These are phyloP conservation scores for Plutomurus gul DNA, from an alignment of 1,140 invertebrate species.

Conservation along the genomic window DNA sequence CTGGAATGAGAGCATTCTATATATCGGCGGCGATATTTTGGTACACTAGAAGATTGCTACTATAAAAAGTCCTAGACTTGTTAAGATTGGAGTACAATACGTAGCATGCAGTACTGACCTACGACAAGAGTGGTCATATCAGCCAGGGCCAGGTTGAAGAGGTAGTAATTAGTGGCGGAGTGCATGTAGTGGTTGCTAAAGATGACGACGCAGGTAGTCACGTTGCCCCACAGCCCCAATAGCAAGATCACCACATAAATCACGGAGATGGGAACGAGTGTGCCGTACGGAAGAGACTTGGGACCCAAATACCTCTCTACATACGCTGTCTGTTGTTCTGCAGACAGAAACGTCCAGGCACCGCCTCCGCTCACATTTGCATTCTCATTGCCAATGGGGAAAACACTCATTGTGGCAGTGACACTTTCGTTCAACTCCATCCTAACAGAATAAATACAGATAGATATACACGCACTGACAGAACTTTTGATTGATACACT, in stretches of 20 bases:
- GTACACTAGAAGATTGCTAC: too few species aligned
- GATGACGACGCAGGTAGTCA: conserved; percentile 46
- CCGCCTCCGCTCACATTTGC: too few species aligned
- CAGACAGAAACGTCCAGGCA: too few species aligned
- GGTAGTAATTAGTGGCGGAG: conserved; percentile 64
- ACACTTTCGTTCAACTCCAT: neutral
- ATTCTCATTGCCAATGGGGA: neutral
- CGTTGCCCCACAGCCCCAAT: conserved; percentile 61
- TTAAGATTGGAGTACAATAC: too few species aligned
- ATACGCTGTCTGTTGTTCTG: conserved; percentile 45
- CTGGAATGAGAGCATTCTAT: too few species aligned
- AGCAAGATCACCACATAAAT: conserved; percentile 61
- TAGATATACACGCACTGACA: too few species aligned
- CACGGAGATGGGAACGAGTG: conserved; percentile 59
- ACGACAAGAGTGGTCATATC: conserved; percentile 57
- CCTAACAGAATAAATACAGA: too few species aligned
- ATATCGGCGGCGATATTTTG: too few species aligned
- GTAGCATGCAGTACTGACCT: conserved; percentile 56
- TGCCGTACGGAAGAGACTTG: conserved; percentile 54
- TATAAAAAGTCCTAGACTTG: too few species aligned
- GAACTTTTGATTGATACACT: too few species aligned
- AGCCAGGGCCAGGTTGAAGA: conserved; percentile 62
- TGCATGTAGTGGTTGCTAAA: conserved; percentile 59
- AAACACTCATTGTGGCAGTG: neutral
- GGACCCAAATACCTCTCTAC: conserved; percentile 56